These are phyloP conservation scores for Phyllotreta striolata DNA, from an alignment of 2,888 invertebrate genomes.

Conservation along the genomic window DNA sequence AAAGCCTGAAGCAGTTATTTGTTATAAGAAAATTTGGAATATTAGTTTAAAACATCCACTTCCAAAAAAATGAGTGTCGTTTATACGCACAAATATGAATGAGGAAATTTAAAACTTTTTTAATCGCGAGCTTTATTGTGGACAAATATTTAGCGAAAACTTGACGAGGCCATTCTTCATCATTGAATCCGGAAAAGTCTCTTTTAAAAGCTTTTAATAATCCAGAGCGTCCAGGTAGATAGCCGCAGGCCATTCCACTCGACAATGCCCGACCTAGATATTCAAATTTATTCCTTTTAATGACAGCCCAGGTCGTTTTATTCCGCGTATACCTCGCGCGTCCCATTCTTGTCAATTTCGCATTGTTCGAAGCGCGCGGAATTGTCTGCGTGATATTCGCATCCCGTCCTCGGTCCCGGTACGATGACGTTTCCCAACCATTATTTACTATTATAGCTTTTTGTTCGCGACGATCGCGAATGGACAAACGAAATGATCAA, in stretches of 20 bases:
- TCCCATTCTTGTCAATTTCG: conserved; percentile 12
- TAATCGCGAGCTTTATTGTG: too few relatives aligned
- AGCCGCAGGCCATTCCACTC: conserved; percentile 1
- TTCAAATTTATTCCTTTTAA: conserved; percentile 14
- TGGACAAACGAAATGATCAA: conserved; percentile 13
- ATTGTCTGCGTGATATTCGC: conserved; percentile 12
- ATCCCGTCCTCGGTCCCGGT: not conserved
- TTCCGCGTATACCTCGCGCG: not conserved
- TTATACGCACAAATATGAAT: too few relatives aligned
- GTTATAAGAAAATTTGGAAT: too few relatives aligned
- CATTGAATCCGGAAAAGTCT: too few relatives aligned
- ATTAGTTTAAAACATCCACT: too few relatives aligned
- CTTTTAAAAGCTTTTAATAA: too few relatives aligned
- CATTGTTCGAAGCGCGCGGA: conserved; percentile 3
- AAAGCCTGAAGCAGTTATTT: too few relatives aligned
- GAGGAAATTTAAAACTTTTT: too few relatives aligned
- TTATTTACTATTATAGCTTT: conserved; percentile 12
- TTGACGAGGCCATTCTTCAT: too few relatives aligned
- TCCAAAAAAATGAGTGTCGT: too few relatives aligned
- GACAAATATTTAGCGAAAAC: too few relatives aligned
- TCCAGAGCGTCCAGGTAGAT: not conserved
- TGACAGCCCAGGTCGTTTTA: conserved; percentile 3
- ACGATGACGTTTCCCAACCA: conserved; percentile 8
- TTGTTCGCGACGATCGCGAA: conserved; percentile 1
- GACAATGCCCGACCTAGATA: conserved; percentile 12